Base-by-base conservation (phyloP, 2,113 vertebrate genomes). In the Pimephales promelas region DNA sequence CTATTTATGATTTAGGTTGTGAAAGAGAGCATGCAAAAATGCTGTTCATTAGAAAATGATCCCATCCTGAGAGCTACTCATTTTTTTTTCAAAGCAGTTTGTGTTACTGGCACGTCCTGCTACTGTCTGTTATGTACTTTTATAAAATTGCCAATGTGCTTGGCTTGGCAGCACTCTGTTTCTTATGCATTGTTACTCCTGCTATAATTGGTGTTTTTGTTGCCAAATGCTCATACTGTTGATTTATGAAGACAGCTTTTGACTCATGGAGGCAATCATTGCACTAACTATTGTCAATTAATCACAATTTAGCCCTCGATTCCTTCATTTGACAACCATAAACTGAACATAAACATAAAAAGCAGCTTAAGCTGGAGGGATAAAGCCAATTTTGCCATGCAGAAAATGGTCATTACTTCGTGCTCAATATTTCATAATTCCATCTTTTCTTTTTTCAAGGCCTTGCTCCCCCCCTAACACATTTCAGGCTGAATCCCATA, bases 401-500 rank as follows among this genome's bases (percentile, higher is more conserved):
- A 73, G 36, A 73, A 80, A 78, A 82, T 78, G 75, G 78, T 66
- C 83, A 82, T 79, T 87, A 84, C 75, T 36, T 62, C 70, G 57
- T 82, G 59, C 82, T 88, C 79, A 87, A 87, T 88, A 88, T 81
- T 88, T 88, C 66, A 88, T 83, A 71, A 83, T 86, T 83, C 79
- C 64, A 83, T 86, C 43, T 83, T 84, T 82, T 79, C 66, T 82
- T 49, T 75, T 68, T 73, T 52, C 31, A 66, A 49, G 26, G 18
- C n/a, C 45, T 28, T 24, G n/a, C n/a, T n/a, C n/a, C 26, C 26
- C 26, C 49, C 40, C 49, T 88, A 75, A 77, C 71, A 85, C 54
- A 88, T 85, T 86, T 84, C 72, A 81, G 57, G 10, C 61, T 47
- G 43, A 54, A 85, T 83, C 59, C 68, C 77, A 81, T 81, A 85